Evolutionary conservation across 2,797 vertebrate genomes (phyloP).

Genomic region (Distichodus sexfasciatus): DNA sequence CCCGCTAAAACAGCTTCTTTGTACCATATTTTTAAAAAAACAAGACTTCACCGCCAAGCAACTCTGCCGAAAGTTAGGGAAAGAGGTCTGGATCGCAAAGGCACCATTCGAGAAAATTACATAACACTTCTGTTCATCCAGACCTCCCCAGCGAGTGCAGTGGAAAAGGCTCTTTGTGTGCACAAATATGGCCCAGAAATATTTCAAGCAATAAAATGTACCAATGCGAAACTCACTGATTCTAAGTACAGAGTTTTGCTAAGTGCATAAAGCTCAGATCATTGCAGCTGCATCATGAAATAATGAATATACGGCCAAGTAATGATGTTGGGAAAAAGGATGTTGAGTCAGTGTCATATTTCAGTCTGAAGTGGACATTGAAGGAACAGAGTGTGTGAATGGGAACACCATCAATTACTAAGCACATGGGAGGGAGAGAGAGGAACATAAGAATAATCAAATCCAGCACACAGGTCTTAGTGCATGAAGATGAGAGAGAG

Average conservation of each 20-base stretch:
- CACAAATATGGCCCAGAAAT: not conserved
- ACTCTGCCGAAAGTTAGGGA: not conserved
- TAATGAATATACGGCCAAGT: no score
- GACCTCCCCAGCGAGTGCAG: not conserved
- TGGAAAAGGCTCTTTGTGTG: not conserved
- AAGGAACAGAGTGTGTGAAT: not conserved
- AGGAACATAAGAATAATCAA: not conserved
- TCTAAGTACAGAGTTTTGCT: no score
- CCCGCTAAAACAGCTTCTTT: slow-evolving; percentile 18
- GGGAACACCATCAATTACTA: no score
- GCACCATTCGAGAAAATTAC: slow-evolving; percentile 3
- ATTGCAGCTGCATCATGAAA: no score
- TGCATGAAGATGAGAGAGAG: not conserved
- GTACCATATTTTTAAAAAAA: slow-evolving; percentile 34
- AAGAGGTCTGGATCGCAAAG: not conserved
- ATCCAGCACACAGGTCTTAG: not conserved
- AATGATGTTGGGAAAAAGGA: not conserved
- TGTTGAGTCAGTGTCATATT: not conserved
- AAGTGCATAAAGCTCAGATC: no score
- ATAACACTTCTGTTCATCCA: slow-evolving; percentile 4
- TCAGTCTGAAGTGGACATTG: not conserved
- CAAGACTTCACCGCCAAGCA: not conserved
- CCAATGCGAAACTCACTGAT: not conserved
- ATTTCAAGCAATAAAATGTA: not conserved
- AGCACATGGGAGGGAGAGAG: not conserved